Evolutionary conservation across 2,888 invertebrate species (phyloP).

Genomic region (Chrysotoxum bicinctum): DNA sequence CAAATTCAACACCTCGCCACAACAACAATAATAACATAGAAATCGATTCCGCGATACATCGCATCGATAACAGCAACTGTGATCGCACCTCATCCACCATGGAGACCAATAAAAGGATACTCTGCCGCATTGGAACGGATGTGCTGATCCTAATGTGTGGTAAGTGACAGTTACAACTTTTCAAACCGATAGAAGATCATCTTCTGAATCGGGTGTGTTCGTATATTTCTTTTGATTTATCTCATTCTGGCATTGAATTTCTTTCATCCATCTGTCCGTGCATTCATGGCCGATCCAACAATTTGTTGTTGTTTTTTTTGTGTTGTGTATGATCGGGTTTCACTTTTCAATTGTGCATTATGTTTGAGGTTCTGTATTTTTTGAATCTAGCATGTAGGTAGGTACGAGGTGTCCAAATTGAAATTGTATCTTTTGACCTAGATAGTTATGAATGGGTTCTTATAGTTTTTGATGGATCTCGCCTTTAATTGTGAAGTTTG

Average conservation of each 20-base stretch:
- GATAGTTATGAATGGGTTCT: constrained; percentile 9
- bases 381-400: neutral
- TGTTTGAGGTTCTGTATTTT: neutral
- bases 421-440: constrained; percentile 49
- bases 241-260: constrained; percentile 58
- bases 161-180: constrained; percentile 79
- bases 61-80: constrained; percentile 66
- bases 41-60: constrained; percentile 60
- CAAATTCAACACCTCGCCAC: constrained; percentile 39
- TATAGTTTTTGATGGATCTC: constrained; percentile 10
- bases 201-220: neutral
- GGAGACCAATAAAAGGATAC: constrained; percentile 81
- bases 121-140: constrained; percentile 87
- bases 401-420: constrained; percentile 15
- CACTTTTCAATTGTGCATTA: constrained; percentile 59
- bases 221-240: neutral
- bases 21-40: constrained; percentile 75
- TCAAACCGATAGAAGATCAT: neutral
- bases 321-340: constrained; percentile 40
- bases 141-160: constrained; percentile 86
- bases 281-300: neutral
- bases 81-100: constrained; percentile 74
- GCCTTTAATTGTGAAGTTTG: neutral
- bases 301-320: neutral
- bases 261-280: constrained; percentile 15